Evolutionary conservation across 2,113 vertebrate species (phyloP), one percentile per base, ranked within the genome.

Genomic region (Fukomys damarensis): DNA sequence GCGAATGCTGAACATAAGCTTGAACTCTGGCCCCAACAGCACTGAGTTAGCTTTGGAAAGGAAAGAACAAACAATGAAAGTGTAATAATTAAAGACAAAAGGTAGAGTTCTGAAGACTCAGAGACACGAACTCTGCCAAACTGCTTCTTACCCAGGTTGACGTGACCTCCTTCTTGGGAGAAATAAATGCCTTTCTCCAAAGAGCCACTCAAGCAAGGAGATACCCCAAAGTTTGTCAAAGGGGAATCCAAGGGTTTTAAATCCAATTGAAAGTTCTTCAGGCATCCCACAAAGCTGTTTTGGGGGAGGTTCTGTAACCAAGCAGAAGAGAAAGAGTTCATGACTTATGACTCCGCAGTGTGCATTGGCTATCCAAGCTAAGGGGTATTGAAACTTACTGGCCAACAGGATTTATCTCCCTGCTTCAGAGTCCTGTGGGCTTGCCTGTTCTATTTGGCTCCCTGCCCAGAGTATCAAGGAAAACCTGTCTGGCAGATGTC

Each of bases 241-340:
- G 99, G 98, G 54, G 95, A 96, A 41, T 96, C 97, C 98, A 99
- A 97, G 35, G 94, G 92, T 5, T 98, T 98, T 85, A 98, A 98
- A 38, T 99, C 99, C 98, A 99, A 96, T 96, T 99, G 99, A 77
- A 99, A 99, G 97, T 99, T 99, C 86, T 98, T 99, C 88, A 99
- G 89, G 92, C 99, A 99, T 38, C 99, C 99, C 24, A 99, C 98
- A 95, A 99, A 99, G 95, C 98, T 99, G 63, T 98, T 98, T 80
- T 96, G 88, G 20, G 99, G 99, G 56, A 99, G 98, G 56, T 90
- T 97, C 99, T 99, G 99, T 22, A 98, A 99, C 97, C 35, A 86
- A 94, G 68, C 30, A 89, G 74, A 95, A 87, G 46, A 79, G 54
- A 91, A 70, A 63, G 19, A 52, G 35, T 30, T 91, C 26, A 82